Evolutionary conservation across 2,113 vertebrate species (phyloP).

Genomic region (Psittacara wagleri): DNA sequence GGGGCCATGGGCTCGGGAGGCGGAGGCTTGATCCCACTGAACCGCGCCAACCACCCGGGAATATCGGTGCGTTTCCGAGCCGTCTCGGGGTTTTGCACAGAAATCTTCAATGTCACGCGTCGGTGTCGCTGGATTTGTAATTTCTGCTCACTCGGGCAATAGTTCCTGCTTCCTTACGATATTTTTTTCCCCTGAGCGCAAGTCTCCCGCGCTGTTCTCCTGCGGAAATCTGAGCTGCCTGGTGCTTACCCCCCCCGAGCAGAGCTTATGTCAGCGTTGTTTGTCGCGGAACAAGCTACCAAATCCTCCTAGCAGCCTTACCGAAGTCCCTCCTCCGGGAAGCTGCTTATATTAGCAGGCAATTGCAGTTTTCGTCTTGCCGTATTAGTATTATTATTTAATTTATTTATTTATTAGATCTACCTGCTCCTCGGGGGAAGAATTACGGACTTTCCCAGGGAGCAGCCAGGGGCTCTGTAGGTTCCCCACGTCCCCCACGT

Average conservation of each 20-base stretch:
- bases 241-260: neutral
- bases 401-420: neutral
- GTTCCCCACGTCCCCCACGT: neutral
- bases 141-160: neutral
- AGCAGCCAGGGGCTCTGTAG: neutral
- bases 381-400: no score
- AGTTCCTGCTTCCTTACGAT: neutral
- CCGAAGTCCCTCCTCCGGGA: neutral
- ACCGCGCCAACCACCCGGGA: neutral
- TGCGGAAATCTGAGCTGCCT: slow-evolving; percentile 6
- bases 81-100: neutral
- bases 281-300: neutral
- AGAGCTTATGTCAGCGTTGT: neutral
- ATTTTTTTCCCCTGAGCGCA: neutral
- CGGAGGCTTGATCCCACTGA: neutral
- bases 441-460: neutral
- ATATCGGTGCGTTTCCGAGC: neutral
- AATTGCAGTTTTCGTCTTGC: neutral
- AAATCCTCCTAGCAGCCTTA: neutral
- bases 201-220: neutral
- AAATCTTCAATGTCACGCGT: neutral
- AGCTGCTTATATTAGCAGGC: neutral
- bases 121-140: neutral
- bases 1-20: neutral
- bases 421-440: neutral